Evolutionary conservation across 2,797 vertebrate species (phyloP).

Genomic region (Anguilla anguilla): DNA sequence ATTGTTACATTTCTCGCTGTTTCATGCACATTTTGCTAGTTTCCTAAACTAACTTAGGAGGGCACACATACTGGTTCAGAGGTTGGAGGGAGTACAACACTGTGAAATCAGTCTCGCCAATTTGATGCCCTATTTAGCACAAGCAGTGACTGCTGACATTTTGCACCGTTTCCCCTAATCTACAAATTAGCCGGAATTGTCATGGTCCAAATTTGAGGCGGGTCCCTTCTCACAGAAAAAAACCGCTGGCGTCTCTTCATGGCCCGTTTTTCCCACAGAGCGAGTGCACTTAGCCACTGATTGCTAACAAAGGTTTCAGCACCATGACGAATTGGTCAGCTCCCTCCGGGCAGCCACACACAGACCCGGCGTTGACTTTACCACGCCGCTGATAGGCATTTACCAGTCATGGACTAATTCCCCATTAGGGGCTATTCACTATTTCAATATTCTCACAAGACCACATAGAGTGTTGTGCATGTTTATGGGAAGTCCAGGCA

Average conservation of each 20-base stretch:
- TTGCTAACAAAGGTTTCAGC: conserved; percentile 83
- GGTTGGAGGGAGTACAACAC: conserved; percentile 76
- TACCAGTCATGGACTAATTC: conserved; percentile 91
- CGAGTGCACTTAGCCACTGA: conserved; percentile 69
- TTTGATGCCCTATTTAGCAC: conserved; percentile 89
- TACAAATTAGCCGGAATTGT: conserved; percentile 92
- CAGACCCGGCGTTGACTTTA: conserved; percentile 74
- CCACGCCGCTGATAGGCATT: conserved; percentile 79
- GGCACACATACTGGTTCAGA: conserved; percentile 73
- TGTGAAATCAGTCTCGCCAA: conserved; percentile 83
- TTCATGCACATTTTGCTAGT: conserved; percentile 39
- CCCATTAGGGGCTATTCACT: conserved; percentile 82
- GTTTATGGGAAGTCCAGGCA: conserved; percentile 31
- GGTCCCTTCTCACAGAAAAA: conserved; percentile 74
- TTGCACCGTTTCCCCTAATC: conserved; percentile 83
- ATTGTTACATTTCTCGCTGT: conserved; percentile 3
- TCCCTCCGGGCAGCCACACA: conserved; percentile 82
- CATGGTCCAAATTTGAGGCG: conserved; percentile 85
- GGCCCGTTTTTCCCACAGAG: conserved; percentile 86
- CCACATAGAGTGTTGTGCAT: conserved; percentile 79
- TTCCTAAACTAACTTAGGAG: conserved; percentile 48
- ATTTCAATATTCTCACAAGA: conserved; percentile 83
- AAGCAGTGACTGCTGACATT: conserved; percentile 84
- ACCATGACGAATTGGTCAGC: conserved; percentile 86
- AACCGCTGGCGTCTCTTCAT: conserved; percentile 74